Evolutionary conservation across 1,140 invertebrate species (phyloP), one percentile per base, ranked within the genome.

Genomic region (Camponotus pennsylvanicus): DNA sequence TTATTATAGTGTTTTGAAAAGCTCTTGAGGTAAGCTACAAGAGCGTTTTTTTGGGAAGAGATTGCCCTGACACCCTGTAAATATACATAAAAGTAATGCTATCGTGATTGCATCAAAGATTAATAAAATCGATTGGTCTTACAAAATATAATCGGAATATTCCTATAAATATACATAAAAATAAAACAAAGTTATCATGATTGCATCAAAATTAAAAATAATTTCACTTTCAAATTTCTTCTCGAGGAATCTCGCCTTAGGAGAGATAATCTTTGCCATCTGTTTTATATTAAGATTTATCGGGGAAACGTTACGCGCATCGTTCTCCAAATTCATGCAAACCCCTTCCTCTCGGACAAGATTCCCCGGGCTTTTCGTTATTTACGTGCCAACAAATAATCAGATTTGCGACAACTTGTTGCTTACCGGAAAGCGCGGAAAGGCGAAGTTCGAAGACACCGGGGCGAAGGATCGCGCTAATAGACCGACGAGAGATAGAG

Each of bases 341-440:
- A 86, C 61, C 70, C 40, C 8, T 63, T 76, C 59, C 59, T 32
- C 27, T 76, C 70, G 80, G 80, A 63, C 78, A 71, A 63, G 34
- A 73, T 67, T 67, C 64, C n/a, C 18, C 57, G 9, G 87, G 88
- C 63, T 84, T 90, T 89, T 75, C 89, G 69, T 89, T 89, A 90
- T 89, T 90, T 87, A 90, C 88, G 88, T 84, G 66, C 85, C 61
- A 85, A 87, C 85, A 75, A 89, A 73, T 89, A 90, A 87, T 90
- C 88, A 85, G 49, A 84, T 70, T 86, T 78, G 49, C 83, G 88
- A 89, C 88, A 87, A 90, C 89, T 90, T 90, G 89, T 90, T 90
- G 89, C 89, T 89, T 89, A 84, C 78, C 52, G 69, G 85, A 89
- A 89, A 89, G 86, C 76, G 86, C 49, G 66, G 67, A 76, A 88